Conservation (phyloP, 2,888 invertebrate species). For the Agrochola circellaris region DNA sequence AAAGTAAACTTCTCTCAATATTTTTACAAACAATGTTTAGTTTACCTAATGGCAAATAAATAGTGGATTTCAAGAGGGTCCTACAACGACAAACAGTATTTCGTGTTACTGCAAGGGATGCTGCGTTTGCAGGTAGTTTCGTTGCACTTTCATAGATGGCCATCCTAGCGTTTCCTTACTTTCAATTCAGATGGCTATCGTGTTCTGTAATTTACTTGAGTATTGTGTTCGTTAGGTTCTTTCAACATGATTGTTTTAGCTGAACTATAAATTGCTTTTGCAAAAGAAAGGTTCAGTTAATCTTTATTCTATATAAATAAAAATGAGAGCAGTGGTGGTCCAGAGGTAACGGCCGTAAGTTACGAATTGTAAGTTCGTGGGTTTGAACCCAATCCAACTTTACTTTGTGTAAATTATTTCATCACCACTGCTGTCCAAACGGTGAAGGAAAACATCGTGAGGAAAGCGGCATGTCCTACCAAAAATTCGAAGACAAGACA, state of each 20-base stretch:
- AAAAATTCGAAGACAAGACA: too few relatives aligned
- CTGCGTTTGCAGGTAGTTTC: slow-evolving; percentile 11
- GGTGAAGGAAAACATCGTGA: too few relatives aligned
- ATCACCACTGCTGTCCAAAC: too few relatives aligned
- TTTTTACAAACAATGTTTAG: background rate
- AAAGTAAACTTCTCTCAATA: too few relatives aligned
- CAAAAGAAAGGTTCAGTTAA: background rate
- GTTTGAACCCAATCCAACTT: too few relatives aligned
- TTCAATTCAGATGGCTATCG: slow-evolving; percentile 14
- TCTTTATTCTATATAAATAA: background rate
- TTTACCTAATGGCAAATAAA: too few relatives aligned
- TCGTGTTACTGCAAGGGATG: background rate
- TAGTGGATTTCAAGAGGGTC: background rate
- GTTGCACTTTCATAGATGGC: slow-evolving; percentile 18
- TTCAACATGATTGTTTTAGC: background rate
- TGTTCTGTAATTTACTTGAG: background rate
- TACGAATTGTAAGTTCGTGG: too few relatives aligned
- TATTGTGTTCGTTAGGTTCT: background rate
- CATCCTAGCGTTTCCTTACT: background rate
- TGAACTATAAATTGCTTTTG: background rate
- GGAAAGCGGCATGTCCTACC: too few relatives aligned
- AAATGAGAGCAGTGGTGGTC: too few relatives aligned
- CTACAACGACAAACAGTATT: background rate
- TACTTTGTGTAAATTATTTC: too few relatives aligned
- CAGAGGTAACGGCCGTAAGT: background rate